A percentile compares a stretch with the other conserved stretches of the same genome.
phyloP scores from a whole-genome alignment of 30 jellyfish, hydroid and myxozoan genomes.

The Nemopilema nomurai region DNA sequence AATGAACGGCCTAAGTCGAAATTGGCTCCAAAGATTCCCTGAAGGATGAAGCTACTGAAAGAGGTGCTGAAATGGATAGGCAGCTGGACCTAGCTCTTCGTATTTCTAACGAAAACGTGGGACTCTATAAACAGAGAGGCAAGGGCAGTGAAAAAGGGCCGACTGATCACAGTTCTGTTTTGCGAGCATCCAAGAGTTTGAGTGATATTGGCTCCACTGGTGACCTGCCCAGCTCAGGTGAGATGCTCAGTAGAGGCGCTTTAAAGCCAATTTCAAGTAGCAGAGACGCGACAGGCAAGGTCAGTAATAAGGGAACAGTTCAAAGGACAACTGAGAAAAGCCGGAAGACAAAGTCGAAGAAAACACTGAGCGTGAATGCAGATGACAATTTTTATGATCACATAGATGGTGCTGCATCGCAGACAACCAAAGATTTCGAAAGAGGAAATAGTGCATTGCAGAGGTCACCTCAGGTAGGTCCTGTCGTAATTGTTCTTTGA shows the following conservation, averaged over 20 bases:
- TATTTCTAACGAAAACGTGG: neutral
- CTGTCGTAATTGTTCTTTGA: too few species aligned
- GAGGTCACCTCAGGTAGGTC: neutral
- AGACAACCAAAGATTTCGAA: neutral
- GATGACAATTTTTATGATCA: neutral
- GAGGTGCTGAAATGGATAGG: neutral
- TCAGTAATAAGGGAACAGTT: slow-evolving; percentile 6
- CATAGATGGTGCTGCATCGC: neutral
- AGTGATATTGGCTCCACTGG: neutral
- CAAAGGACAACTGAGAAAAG: slow-evolving; percentile 20
- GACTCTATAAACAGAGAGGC: neutral
- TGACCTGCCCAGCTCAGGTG: neutral
- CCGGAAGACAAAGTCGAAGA: slow-evolving; percentile 13
- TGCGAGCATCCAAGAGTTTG: neutral
- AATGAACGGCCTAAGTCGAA: neutral
- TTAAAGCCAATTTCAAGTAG: slow-evolving; percentile 4
- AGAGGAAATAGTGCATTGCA: neutral
- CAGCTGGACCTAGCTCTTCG: slow-evolving; percentile 20
- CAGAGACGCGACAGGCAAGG: neutral
- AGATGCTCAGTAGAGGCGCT: slow-evolving; percentile 4
- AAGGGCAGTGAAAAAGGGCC: slow-evolving; percentile 1
- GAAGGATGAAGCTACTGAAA: neutral
- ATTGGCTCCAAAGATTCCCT: neutral
- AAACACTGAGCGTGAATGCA: slow-evolving; percentile 4
- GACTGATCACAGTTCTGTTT: neutral